phyloP scores from a whole-genome alignment of 2,797 vertebrate species.

The Megaceryle alcyon region DNA sequence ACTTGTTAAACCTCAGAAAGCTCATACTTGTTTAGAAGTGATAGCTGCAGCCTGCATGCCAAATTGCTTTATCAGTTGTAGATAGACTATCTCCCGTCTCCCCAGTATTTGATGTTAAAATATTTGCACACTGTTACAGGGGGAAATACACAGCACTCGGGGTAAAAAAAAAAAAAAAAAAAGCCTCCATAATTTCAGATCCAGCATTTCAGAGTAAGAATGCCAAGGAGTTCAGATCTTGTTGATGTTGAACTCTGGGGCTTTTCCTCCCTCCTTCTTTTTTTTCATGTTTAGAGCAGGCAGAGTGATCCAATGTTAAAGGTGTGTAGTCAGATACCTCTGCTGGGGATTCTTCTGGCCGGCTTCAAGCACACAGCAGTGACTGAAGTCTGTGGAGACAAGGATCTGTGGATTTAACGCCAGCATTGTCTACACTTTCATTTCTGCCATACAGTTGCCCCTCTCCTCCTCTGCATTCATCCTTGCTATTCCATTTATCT shows the following conservation, averaged over 20 bases:
- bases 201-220: slow-evolving; percentile 73
- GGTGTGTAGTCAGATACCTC: not conserved
- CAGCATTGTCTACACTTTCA: not conserved
- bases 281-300: slow-evolving; percentile 14
- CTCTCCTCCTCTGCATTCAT: slow-evolving; percentile 23
- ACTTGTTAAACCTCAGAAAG: slow-evolving; percentile 7
- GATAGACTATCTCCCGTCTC: not conserved
- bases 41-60: not conserved
- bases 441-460: not conserved
- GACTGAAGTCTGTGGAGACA: slow-evolving; percentile 4
- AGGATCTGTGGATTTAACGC: not conserved
- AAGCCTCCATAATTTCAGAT: slow-evolving; percentile 67
- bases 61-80: slow-evolving; percentile 55
- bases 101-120: slow-evolving; percentile 55
- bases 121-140: slow-evolving; percentile 57
- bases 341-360: slow-evolving; percentile 37
- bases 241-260: slow-evolving; percentile 39
- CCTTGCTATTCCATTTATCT: not conserved
- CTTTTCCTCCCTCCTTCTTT: not conserved
- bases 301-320: not conserved
- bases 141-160: slow-evolving; percentile 17
- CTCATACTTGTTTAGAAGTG: not conserved
- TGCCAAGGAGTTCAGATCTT: slow-evolving; percentile 72
- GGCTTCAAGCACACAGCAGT: not conserved
- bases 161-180: not conserved